Percentiles rank a stretch among this genome's conserved stretches.
These are phyloP conservation scores for Formica selysi DNA, from an alignment of 1,140 invertebrate genomes.

Conservation along the genomic window DNA sequence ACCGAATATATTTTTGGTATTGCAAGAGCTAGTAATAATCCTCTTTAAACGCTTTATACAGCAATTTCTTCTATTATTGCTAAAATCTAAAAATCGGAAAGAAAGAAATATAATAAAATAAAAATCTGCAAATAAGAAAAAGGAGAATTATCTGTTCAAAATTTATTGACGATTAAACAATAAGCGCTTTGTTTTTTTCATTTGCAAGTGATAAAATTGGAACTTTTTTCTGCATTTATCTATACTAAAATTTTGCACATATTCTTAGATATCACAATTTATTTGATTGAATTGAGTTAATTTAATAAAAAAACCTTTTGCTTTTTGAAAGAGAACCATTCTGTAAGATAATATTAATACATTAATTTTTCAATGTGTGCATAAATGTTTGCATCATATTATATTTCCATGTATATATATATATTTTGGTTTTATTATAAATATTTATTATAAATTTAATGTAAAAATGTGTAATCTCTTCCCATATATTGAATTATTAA, in stretches of 20 bases:
- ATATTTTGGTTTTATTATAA: background rate
- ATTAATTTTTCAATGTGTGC: background rate
- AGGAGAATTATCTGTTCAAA: background rate
- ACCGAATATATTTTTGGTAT: slow-evolving; percentile 5
- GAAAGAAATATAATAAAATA: background rate
- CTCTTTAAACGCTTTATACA: background rate
- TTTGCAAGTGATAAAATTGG: background rate
- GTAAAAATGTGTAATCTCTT: background rate
- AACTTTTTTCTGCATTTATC: background rate
- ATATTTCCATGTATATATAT: background rate
- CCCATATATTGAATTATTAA: slow-evolving; percentile 10
- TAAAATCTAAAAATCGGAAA: background rate
- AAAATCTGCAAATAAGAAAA: slow-evolving; percentile 4
- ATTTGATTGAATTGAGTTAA: slow-evolving; percentile 20
- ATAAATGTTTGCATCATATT: background rate
- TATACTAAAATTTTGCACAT: background rate
- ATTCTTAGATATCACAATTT: background rate
- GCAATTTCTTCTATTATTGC: background rate
- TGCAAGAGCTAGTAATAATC: background rate
- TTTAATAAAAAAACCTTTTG: background rate
- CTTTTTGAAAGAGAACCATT: background rate
- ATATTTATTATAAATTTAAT: background rate
- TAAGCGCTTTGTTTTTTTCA: background rate
- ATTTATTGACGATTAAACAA: background rate
- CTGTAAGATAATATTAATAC: background rate